Base-by-base conservation (phyloP, 2,888 invertebrate species). In the Ophion ellenae region DNA sequence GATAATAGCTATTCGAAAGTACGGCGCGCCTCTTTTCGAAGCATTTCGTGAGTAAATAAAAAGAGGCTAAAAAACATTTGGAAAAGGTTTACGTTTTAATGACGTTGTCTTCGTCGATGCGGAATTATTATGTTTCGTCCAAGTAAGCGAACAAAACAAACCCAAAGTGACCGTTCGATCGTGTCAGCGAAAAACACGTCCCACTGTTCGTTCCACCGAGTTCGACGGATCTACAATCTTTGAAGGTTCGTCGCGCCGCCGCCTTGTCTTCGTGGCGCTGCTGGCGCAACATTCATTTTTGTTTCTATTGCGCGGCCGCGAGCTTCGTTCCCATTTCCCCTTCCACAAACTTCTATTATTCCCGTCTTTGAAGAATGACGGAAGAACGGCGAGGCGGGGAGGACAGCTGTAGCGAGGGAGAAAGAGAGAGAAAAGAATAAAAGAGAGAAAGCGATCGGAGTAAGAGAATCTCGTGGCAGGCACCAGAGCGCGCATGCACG, bases 381-480 rank as follows among this genome's bases (percentile, higher is more conserved):
- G 10, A 40, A 24, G 63, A 40, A 5, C 40, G 40, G 24, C 40
- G 69, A 0, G 69, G 45, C 36, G 24, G 36, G n/a, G 66, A 66
- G 36, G 36, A 17, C 53, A 53, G 53, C 14, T 53, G 14, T 17
- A 14, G 53, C 2, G 11, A 14, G 59, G 6, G 36, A 28, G 14
- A 63, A 20, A 61, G 73, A 75, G 63, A 47, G n/a, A 63, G 63
- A 75, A 6, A 75, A 11, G n/a, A 11, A 78, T 32, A 70, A 66
- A 45, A 61, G 61, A 75, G 61, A 67, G 61, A 73, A 47, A 63
- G 76, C 64, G 28, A 24, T 74, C 73, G 67, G 53, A 53, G 53
- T 10, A 81, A 10, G 76, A 81, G 61, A 53, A 66, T 77, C 81
- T 69, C 74, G 84, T 63, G 74, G 84, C 67, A 74, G 69, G 69